A percentile compares a stretch with the other conserved stretches of the same genome.
Evolutionary conservation across 2,113 vertebrate genomes (phyloP).

Genomic region (Mastomys natalensis): DNA sequence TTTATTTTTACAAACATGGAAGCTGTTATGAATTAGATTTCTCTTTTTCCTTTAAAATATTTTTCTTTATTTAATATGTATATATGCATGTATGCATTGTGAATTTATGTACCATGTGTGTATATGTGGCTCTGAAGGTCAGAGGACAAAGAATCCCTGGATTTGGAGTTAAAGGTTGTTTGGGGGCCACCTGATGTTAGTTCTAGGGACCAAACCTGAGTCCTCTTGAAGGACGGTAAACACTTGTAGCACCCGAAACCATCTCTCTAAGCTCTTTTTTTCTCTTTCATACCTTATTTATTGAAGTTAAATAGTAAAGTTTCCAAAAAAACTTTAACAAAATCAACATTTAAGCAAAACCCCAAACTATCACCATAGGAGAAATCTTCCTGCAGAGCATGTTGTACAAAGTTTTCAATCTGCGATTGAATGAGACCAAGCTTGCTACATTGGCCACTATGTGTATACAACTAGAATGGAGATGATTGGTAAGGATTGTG

Average conservation of each 20-base stretch:
- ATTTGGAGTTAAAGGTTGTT: neutral
- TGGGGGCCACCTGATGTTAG: neutral
- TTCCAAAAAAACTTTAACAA: neutral
- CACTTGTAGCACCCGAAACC: neutral
- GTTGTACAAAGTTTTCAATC: neutral
- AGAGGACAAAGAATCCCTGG: neutral
- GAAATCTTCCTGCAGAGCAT: neutral
- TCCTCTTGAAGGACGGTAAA: neutral
- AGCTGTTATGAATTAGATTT: neutral
- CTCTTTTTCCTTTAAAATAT: neutral
- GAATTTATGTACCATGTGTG: neutral
- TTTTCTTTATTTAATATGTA: too few species aligned
- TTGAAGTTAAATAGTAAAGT: neutral
- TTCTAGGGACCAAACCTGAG: too few species aligned
- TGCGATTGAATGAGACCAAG: neutral
- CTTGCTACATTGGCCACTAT: neutral
- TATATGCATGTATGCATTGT: too few species aligned
- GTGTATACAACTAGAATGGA: neutral
- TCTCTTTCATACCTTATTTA: neutral
- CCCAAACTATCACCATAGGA: neutral
- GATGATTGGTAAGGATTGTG: neutral
- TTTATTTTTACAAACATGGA: neutral
- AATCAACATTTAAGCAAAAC: constrained; percentile 33
- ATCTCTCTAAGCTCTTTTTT: neutral
- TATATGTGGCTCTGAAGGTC: neutral